Evolutionary conservation across 2,113 vertebrate genomes (phyloP).

Genomic region (Camarhynchus parvulus): DNA sequence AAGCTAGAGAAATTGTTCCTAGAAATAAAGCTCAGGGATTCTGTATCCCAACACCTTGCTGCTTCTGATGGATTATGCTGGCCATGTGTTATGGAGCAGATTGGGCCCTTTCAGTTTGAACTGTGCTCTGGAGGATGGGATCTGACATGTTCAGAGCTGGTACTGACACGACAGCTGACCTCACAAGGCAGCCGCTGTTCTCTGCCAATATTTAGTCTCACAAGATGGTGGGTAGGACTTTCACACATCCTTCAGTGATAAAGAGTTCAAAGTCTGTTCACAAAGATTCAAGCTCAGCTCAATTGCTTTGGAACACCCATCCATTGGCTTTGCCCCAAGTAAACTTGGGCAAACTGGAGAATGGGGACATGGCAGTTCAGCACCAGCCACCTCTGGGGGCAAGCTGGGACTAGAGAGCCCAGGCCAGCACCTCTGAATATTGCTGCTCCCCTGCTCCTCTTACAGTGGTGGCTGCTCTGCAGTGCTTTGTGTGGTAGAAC

Average conservation of each 20-base stretch:
- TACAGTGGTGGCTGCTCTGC: background rate
- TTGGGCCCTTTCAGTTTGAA: background rate
- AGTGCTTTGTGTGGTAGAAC: background rate
- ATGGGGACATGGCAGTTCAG: background rate
- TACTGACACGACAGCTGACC: background rate
- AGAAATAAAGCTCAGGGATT: background rate
- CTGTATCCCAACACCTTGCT: background rate
- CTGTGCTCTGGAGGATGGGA: background rate
- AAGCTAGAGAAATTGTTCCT: background rate
- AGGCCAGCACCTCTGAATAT: background rate
- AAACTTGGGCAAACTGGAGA: background rate
- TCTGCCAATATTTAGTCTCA: conserved; percentile 39
- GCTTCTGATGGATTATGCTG: background rate
- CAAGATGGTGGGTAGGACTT: background rate
- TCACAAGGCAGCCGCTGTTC: background rate
- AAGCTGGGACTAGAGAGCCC: background rate
- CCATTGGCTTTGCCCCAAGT: background rate
- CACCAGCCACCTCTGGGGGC: background rate
- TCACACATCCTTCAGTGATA: background rate
- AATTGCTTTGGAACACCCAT: background rate
- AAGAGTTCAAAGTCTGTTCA: conserved; percentile 4
- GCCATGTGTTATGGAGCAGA: background rate
- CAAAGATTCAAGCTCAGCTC: background rate
- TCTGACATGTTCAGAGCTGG: background rate
- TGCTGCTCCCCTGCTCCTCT: background rate